Percentiles rank a stretch among this genome's conserved stretches.
Evolutionary conservation across 2,797 vertebrate species (phyloP).

Genomic region (Peromyscus nudipes): DNA sequence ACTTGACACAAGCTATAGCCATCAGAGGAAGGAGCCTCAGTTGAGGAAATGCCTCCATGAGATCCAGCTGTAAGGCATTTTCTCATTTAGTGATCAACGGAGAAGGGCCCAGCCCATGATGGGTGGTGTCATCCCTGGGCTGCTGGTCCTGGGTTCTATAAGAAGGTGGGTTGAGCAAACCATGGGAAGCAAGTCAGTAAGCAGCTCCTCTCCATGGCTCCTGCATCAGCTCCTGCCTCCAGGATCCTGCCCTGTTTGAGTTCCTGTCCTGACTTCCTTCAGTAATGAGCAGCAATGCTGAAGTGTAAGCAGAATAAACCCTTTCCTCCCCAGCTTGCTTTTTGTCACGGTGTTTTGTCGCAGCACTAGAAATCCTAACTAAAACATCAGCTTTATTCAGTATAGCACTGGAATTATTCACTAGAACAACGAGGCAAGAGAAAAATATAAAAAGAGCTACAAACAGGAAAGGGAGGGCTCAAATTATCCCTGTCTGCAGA

Average conservation of each 20-base stretch:
- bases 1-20: neutral
- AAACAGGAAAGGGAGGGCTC: neutral
- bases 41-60: neutral
- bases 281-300: neutral
- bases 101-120: neutral
- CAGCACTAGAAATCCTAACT: neutral
- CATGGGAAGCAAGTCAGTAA: neutral
- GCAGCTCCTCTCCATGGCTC: neutral
- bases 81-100: neutral
- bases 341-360: neutral
- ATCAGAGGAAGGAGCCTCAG: neutral
- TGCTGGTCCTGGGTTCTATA: neutral
- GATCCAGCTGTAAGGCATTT: neutral
- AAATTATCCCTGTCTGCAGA: neutral
- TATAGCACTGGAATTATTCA: neutral
- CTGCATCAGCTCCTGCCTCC: neutral
- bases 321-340: neutral
- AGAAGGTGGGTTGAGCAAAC: neutral
- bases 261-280: neutral
- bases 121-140: neutral
- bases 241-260: neutral
- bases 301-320: neutral
- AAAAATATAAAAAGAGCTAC: neutral
- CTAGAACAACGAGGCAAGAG: neutral
- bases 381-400: neutral